These are phyloP conservation scores for Columbina picui DNA, from an alignment of 2,113 vertebrate genomes.

Conservation along the genomic window DNA sequence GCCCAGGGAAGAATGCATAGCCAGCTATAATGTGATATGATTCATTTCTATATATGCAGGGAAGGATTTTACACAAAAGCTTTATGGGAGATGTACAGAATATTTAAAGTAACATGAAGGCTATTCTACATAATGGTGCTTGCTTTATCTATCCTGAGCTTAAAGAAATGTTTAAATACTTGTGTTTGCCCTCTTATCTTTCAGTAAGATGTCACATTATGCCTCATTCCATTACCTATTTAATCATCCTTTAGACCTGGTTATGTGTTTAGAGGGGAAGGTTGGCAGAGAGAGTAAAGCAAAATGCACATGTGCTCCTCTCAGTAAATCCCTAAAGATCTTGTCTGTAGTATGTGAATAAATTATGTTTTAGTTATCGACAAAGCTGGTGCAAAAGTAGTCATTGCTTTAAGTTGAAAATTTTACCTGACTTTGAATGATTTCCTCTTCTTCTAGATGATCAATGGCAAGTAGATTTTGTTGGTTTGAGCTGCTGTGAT, in stretches of 20 bases:
- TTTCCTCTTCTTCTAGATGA: background rate
- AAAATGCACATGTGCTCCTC: background rate
- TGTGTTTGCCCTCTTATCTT: background rate
- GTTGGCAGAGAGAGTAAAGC: background rate
- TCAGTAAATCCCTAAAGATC: background rate
- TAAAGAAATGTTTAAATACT: conserved; percentile 32
- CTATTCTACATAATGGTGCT: background rate
- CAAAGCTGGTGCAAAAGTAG: background rate
- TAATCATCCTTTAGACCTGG: conserved; percentile 8
- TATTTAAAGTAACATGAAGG: conserved; percentile 23
- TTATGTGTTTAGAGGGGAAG: conserved; percentile 1
- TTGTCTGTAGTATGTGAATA: background rate
- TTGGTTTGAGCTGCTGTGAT: background rate
- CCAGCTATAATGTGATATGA: conserved; percentile 30
- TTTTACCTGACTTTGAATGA: background rate
- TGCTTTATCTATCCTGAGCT: background rate
- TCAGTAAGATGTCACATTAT: background rate
- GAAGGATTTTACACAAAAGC: conserved; percentile 12
- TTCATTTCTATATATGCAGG: conserved; percentile 5
- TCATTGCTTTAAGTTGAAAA: background rate
- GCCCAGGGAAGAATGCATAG: conserved; percentile 21
- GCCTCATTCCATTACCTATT: conserved; percentile 1
- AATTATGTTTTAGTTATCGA: background rate
- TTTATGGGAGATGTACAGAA: background rate
- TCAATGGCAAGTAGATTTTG: background rate